phyloP scores from a whole-genome alignment of 2,888 invertebrate genomes.

The Chouioia cunea region DNA sequence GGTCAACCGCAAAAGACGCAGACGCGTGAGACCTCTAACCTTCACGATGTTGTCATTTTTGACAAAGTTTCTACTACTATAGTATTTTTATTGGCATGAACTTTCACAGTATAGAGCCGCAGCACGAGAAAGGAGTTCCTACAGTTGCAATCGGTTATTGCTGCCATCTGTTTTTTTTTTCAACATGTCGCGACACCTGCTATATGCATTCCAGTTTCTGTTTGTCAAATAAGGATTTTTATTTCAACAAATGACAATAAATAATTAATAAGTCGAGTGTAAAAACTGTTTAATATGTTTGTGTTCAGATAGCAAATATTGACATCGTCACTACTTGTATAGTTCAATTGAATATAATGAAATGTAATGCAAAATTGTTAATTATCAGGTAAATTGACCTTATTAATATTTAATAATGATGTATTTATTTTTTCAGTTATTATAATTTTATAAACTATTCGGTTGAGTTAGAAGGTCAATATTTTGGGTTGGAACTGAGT shows the following conservation, averaged over 20 bases:
- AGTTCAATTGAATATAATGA: constrained; percentile 1
- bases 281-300: constrained; percentile 17
- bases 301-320: not conserved
- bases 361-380: constrained; percentile 2
- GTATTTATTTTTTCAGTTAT: not conserved
- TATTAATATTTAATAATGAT: not conserved
- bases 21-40: constrained; percentile 39
- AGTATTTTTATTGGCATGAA: no score
- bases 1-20: constrained; percentile 20
- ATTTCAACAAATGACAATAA: constrained; percentile 16
- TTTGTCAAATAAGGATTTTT: constrained; percentile 26
- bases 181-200: constrained; percentile 43
- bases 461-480: not conserved
- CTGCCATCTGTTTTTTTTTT: constrained; percentile 44
- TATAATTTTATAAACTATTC: not conserved
- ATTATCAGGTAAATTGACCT: constrained; percentile 25
- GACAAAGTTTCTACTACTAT: no score
- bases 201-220: not conserved
- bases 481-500: constrained; percentile 1
- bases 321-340: not conserved
- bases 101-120: no score
- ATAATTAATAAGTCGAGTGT: constrained; percentile 19
- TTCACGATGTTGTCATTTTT: constrained; percentile 24
- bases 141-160: no score
- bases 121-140: no score